These are phyloP conservation scores for Aythya baeri DNA, from an alignment of 2,113 vertebrate species.

Conservation along the genomic window DNA sequence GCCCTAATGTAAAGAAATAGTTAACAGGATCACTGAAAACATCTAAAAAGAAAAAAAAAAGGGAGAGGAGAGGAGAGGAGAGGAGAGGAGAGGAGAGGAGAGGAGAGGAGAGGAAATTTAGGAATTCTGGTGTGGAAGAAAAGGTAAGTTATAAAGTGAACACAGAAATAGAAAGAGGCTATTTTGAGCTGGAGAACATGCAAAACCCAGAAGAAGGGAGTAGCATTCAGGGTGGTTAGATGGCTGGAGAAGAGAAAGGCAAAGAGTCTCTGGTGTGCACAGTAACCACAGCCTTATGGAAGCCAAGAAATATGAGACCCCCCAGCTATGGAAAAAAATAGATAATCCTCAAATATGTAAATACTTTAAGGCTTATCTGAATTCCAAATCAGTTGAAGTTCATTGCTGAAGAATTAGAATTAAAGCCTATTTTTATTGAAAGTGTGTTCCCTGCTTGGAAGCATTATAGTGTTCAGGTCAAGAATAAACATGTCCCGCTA, in stretches of 20 bases:
- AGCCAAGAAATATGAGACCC: background rate
- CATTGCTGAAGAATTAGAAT: constrained; percentile 46
- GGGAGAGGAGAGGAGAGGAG: no score
- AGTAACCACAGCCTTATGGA: background rate
- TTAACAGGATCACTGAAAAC: background rate
- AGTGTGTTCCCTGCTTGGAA: constrained; percentile 12
- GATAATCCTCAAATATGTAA: constrained; percentile 60
- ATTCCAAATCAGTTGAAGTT: constrained; percentile 54
- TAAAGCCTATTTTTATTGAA: constrained; percentile 45
- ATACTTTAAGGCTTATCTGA: constrained; percentile 54
- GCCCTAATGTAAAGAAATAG: background rate
- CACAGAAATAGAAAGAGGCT: background rate
- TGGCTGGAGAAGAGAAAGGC: background rate
- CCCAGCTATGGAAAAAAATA: constrained; percentile 16
- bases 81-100: no score
- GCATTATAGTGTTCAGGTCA: constrained; percentile 20
- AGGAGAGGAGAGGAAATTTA: background rate
- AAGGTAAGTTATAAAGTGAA: background rate
- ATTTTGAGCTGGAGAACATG: background rate
- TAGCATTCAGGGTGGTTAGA: no score
- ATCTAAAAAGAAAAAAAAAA: background rate
- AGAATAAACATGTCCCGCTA: constrained; percentile 47
- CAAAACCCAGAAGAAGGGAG: background rate
- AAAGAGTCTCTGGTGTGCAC: background rate
- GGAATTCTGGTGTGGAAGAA: background rate